These are phyloP conservation scores for Garra rufa DNA, from an alignment of 2,113 vertebrate species.

Conservation along the genomic window DNA sequence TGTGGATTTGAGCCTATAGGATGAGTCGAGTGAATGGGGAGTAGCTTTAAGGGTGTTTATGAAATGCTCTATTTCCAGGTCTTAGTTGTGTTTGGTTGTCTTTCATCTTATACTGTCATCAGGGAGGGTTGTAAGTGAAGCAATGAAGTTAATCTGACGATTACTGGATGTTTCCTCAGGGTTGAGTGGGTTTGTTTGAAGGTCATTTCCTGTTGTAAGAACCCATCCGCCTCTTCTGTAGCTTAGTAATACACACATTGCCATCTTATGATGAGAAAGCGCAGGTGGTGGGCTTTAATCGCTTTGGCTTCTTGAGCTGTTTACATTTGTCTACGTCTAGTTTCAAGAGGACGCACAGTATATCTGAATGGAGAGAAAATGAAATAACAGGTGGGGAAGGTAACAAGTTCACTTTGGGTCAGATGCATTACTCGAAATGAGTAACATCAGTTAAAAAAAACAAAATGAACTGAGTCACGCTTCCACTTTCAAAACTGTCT, in stretches of 20 bases:
- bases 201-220: constrained; percentile 62
- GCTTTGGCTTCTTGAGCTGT: constrained; percentile 41
- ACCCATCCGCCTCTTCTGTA: constrained; percentile 42
- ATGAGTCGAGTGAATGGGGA: neutral
- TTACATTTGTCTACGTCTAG: constrained; percentile 26
- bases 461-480: neutral
- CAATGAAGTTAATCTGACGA: constrained; percentile 15
- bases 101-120: constrained; percentile 1
- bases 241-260: constrained; percentile 47
- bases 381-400: neutral
- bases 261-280: constrained; percentile 47
- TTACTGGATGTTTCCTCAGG: constrained; percentile 20
- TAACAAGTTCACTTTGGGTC: neutral
- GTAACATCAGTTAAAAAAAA: neutral
- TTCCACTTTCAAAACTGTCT: neutral
- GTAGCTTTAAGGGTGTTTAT: neutral
- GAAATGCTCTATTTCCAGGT: neutral
- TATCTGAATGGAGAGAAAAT: neutral
- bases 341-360: constrained; percentile 25
- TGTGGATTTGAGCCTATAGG: neutral
- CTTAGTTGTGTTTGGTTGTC: neutral
- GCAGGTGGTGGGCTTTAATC: constrained; percentile 60
- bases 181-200: constrained; percentile 60
- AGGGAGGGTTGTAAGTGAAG: constrained; percentile 7
- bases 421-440: neutral